These are phyloP conservation scores for Acleris sparsana DNA, from an alignment of 2,888 invertebrate genomes.

Conservation along the genomic window DNA sequence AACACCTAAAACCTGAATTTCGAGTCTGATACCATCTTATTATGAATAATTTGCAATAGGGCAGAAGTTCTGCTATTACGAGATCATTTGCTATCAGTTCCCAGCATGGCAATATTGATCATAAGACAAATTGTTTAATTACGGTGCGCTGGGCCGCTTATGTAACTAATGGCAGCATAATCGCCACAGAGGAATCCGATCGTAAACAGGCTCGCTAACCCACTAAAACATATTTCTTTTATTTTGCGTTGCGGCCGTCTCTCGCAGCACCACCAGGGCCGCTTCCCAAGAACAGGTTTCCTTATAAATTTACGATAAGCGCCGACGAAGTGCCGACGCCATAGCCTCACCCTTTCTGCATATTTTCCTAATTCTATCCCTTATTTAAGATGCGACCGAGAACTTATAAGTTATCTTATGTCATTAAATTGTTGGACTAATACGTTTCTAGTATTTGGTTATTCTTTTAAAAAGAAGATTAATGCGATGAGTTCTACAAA, in stretches of 20 bases:
- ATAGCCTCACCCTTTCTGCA: constrained; percentile 60
- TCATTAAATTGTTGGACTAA: constrained; percentile 41
- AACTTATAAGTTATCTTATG: constrained; percentile 44
- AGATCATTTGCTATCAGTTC: constrained; percentile 33
- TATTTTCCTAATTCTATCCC: constrained; percentile 59
- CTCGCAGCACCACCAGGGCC: constrained; percentile 56
- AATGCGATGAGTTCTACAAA: too few relatives aligned
- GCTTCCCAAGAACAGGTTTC: constrained; percentile 76
- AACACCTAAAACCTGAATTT: too few relatives aligned
- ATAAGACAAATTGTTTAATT: constrained; percentile 72
- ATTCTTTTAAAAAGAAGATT: too few relatives aligned
- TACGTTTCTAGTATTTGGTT: too few relatives aligned
- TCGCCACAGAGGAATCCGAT: constrained; percentile 71
- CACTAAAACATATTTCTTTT: constrained; percentile 83
- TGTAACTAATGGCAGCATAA: constrained; percentile 78
- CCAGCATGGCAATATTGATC: constrained; percentile 52
- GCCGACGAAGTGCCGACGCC: constrained; percentile 57
- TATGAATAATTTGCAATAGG: neutral
- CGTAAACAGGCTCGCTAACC: constrained; percentile 82
- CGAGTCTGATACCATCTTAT: neutral
- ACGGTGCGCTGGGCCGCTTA: constrained; percentile 62
- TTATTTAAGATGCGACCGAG: constrained; percentile 28
- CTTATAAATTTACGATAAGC: constrained; percentile 74
- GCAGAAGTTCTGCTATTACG: constrained; percentile 13
- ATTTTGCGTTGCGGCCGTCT: constrained; percentile 71